Conservation (phyloP, 2,113 vertebrate genomes). For the Himantopus leucocephalus region DNA sequence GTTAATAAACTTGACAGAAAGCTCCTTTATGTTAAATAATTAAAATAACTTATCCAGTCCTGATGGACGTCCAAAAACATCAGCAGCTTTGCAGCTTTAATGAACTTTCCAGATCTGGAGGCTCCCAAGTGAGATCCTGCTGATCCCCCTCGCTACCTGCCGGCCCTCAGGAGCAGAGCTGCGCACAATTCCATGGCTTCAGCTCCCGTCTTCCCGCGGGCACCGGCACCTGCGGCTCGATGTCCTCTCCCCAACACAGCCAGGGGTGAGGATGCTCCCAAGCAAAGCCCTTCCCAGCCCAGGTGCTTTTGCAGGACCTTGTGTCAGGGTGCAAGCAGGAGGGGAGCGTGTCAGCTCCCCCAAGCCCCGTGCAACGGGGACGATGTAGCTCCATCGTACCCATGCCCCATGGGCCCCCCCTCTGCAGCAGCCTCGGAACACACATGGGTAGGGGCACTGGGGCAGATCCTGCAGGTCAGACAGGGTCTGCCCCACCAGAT, state of each 20-base stretch:
- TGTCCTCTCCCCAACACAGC: not conserved
- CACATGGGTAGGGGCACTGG: fast-evolving
- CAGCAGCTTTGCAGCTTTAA: not conserved
- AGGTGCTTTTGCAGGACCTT: fast-evolving
- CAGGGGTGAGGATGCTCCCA: not conserved
- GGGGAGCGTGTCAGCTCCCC: fast-evolving
- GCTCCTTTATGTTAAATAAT: constrained; percentile 33
- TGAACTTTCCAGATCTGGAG: constrained; percentile 25
- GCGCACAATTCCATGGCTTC: fast-evolving
- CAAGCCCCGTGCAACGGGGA: fast-evolving
- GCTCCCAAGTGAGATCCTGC: not conserved
- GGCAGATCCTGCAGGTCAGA: fast-evolving
- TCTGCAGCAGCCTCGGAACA: not conserved
- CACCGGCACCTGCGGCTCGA: fast-evolving
- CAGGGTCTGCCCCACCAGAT: not conserved
- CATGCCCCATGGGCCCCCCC: fast-evolving
- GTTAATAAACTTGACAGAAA: constrained; percentile 54
- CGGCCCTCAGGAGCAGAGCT: fast-evolving
- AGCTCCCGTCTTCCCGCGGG: fast-evolving
- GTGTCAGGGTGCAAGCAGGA: not conserved
- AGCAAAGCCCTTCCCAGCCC: not conserved
- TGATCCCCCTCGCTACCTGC: not conserved
- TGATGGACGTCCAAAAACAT: constrained; percentile 41
- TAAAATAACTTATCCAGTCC: constrained; percentile 32
- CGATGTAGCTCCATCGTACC: not conserved